Evolutionary conservation across 1,140 invertebrate genomes (phyloP).

Genomic region (Drosophila nannoptera): DNA sequence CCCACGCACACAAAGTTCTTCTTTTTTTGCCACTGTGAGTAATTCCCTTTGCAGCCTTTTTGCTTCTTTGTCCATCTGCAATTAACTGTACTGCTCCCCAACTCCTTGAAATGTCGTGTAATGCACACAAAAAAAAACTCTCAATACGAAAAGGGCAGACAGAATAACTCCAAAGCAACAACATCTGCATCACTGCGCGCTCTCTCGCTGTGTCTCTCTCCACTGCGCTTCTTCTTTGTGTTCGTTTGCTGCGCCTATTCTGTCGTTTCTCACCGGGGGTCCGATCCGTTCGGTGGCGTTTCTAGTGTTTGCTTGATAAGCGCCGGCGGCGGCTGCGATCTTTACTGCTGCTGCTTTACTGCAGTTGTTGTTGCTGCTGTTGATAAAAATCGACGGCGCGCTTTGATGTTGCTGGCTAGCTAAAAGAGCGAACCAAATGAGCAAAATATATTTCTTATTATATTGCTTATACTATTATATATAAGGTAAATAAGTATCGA

Average conservation of each 20-base stretch:
- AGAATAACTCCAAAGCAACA: conserved; percentile 19
- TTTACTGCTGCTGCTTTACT: conserved; percentile 23
- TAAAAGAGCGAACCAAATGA: neutral
- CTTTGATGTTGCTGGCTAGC: conserved; percentile 51
- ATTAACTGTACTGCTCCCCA: conserved; percentile 39
- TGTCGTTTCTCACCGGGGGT: conserved; percentile 38
- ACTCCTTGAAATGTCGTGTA: conserved; percentile 50
- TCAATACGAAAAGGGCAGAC: conserved; percentile 21
- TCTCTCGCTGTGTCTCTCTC: conserved; percentile 5
- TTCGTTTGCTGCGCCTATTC: neutral
- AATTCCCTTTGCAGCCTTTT: conserved; percentile 9
- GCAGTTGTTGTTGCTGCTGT: conserved; percentile 5
- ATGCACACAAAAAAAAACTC: conserved; percentile 44
- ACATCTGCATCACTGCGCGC: conserved; percentile 7
- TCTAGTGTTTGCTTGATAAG: conserved; percentile 48
- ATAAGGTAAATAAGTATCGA: neutral
- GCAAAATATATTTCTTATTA: conserved; percentile 25
- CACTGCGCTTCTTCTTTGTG: neutral
- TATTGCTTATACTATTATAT: neutral
- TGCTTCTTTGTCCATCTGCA: conserved; percentile 43
- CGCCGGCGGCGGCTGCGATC: conserved; percentile 25
- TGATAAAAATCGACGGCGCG: conserved; percentile 59
- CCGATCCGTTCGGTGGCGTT: conserved; percentile 55
- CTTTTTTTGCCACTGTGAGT: conserved; percentile 11
- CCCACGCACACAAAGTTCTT: neutral